phyloP scores from a whole-genome alignment of 1,140 invertebrate species.

The Solen grandis region DNA sequence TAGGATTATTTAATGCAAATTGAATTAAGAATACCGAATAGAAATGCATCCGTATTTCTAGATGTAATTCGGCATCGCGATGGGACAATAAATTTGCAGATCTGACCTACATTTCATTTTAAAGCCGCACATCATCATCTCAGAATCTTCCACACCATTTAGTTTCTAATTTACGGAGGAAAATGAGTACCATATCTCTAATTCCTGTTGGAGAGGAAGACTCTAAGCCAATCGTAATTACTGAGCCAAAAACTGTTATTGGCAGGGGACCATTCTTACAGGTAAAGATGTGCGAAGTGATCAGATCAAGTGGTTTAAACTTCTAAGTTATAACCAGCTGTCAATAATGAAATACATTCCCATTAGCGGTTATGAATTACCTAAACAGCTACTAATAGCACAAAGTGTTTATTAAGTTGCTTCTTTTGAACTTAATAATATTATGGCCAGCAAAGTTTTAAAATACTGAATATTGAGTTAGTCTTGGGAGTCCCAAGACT shows the following conservation, averaged over 20 bases:
- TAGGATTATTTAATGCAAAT: no score
- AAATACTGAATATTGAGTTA: background rate
- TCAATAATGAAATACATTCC: background rate
- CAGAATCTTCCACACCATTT: background rate
- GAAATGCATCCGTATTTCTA: no score
- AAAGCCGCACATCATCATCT: background rate
- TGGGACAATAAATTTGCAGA: background rate
- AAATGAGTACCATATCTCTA: conserved; percentile 23
- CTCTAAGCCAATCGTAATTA: conserved; percentile 62
- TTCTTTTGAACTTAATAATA: background rate
- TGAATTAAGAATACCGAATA: no score
- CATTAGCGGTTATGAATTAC: background rate
- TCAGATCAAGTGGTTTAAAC: background rate
- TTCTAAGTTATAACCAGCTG: background rate
- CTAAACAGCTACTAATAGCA: background rate
- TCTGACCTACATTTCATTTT: background rate
- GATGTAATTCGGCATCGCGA: background rate
- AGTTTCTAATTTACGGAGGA: background rate
- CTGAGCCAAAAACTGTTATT: conserved; percentile 71
- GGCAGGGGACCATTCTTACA: conserved; percentile 75
- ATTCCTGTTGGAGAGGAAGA: conserved; percentile 64
- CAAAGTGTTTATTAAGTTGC: background rate
- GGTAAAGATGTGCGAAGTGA: no score
- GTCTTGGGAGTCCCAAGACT: no score
- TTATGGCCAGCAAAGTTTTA: background rate